These are phyloP conservation scores for Campylomormyrus tamandua DNA, from an alignment of 2,113 vertebrate species.

Conservation along the genomic window DNA sequence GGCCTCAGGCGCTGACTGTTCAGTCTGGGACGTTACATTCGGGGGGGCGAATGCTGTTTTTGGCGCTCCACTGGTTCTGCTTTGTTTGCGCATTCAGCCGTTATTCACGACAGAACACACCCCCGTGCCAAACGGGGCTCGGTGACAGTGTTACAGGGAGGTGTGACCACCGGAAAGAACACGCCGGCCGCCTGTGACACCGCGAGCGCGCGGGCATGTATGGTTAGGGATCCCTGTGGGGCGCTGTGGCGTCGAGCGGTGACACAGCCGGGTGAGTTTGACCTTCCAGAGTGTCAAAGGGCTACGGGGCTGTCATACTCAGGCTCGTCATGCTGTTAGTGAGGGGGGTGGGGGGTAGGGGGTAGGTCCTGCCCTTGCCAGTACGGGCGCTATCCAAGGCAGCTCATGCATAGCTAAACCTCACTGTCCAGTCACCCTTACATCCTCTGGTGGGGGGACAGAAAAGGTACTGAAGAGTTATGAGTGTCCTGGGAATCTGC, in stretches of 20 bases:
- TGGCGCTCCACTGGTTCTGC: not conserved
- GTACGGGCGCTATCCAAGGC: not conserved
- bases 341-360: not conserved
- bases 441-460: not conserved
- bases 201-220: not conserved
- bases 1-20: not conserved
- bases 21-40: not conserved
- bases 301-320: not conserved
- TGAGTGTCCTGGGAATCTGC: not conserved
- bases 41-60: not conserved
- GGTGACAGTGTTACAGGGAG: not conserved
- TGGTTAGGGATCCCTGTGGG: not conserved
- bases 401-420: not conserved
- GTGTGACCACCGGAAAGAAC: not conserved
- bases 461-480: not conserved
- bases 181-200: not conserved
- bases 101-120: not conserved
- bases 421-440: slow-evolving; percentile 7
- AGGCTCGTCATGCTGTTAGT: not conserved
- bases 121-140: not conserved
- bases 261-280: not conserved
- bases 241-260: not conserved
- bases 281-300: slow-evolving; percentile 1
- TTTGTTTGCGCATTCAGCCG: not conserved
- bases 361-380: not conserved